phyloP scores from a whole-genome alignment of 2,113 vertebrate species.

The Potamarius usumacintae region DNA sequence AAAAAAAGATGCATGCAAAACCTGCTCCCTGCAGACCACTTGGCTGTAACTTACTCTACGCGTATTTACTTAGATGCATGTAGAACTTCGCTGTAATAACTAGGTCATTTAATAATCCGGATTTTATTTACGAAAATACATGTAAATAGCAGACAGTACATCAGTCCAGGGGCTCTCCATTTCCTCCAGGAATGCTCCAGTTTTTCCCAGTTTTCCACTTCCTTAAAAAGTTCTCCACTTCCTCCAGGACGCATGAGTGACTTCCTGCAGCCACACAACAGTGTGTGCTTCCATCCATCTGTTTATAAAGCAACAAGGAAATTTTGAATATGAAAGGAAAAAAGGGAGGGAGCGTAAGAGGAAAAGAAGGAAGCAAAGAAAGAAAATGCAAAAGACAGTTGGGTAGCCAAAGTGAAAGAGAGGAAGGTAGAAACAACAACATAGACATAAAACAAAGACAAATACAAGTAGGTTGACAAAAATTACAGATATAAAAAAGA shows the following conservation, averaged over 20 bases:
- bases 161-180: not conserved
- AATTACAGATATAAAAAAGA: not conserved
- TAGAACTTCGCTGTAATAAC: not conserved
- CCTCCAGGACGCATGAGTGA: slow-evolving; percentile 33
- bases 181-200: slow-evolving; percentile 4
- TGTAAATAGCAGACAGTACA: not conserved
- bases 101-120: not conserved
- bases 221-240: not conserved
- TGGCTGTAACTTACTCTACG: slow-evolving; percentile 7
- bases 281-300: slow-evolving; percentile 23
- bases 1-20: slow-evolving; percentile 42
- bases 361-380: not conserved
- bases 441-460: not conserved
- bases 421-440: not conserved
- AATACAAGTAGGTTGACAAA: not conserved
- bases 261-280: slow-evolving; percentile 26
- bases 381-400: not conserved
- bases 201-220: not conserved
- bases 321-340: not conserved
- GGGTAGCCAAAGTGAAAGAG: not conserved
- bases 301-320: not conserved
- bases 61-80: slow-evolving; percentile 24
- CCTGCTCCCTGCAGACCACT: slow-evolving; percentile 17
- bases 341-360: not conserved
- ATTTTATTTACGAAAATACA: not conserved